These are phyloP conservation scores for Melanotaenia boesemani DNA, from an alignment of 2,797 vertebrate genomes.

Conservation along the genomic window DNA sequence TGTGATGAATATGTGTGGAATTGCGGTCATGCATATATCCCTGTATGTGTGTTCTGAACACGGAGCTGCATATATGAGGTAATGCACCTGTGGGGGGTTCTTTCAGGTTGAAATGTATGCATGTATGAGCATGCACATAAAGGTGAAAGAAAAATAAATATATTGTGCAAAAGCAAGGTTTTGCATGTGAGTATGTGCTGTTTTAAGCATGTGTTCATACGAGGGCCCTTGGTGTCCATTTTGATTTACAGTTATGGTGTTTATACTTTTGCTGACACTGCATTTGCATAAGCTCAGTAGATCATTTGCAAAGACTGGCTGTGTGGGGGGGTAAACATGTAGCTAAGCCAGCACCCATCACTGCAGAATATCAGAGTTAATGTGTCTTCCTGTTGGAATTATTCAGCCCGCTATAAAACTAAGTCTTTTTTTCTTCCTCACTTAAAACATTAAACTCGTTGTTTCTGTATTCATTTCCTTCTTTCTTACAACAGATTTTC, in stretches of 20 bases:
- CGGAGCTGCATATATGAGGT: background rate
- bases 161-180: conserved; percentile 24
- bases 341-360: conserved; percentile 26
- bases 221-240: conserved; percentile 10
- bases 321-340: conserved; percentile 45
- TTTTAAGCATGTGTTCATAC: background rate
- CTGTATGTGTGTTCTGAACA: background rate
- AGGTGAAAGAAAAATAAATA: conserved; percentile 34
- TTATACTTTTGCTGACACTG: conserved; percentile 49
- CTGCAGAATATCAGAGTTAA: conserved; percentile 32
- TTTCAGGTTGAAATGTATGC: background rate
- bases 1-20: background rate
- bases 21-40: background rate
- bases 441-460: conserved; percentile 5
- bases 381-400: conserved; percentile 24
- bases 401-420: conserved; percentile 18
- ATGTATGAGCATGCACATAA: conserved; percentile 18
- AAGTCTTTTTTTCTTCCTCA: conserved; percentile 1
- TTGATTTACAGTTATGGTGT: conserved; percentile 36
- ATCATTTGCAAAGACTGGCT: conserved; percentile 40
- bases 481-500: background rate
- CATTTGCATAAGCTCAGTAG: conserved; percentile 58
- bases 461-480: conserved; percentile 7
- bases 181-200: background rate
- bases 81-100: background rate